phyloP scores from a whole-genome alignment of 2,797 vertebrate genomes.

The Clarias pachynema region DNA sequence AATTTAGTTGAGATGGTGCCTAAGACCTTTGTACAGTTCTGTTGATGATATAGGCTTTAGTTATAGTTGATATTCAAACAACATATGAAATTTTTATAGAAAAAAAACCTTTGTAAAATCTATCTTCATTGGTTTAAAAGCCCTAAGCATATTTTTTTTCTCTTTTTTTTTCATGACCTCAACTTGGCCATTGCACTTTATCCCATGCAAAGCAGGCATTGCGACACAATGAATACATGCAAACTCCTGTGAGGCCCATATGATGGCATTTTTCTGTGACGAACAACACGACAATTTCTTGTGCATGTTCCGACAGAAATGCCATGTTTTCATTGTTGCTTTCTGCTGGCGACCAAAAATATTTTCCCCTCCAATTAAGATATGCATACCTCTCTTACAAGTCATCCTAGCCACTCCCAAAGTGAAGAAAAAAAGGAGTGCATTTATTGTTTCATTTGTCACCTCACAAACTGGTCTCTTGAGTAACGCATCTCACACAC shows the following conservation, averaged over 20 bases:
- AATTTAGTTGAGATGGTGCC: no score
- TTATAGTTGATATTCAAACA: background rate
- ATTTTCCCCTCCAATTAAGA: background rate
- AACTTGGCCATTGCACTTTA: background rate
- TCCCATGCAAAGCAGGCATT: background rate
- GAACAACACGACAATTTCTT: background rate
- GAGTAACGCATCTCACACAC: constrained; percentile 1
- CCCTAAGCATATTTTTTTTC: background rate
- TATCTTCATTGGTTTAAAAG: background rate
- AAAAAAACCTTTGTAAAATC: background rate
- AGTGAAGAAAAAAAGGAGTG: constrained; percentile 22
- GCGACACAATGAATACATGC: background rate
- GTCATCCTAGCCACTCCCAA: constrained; percentile 27
- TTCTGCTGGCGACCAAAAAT: constrained; percentile 6
- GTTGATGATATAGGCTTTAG: background rate
- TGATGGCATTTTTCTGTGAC: background rate
- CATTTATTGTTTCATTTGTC: constrained; percentile 3
- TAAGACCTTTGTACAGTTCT: no score
- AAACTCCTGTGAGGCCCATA: background rate
- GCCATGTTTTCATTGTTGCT: background rate
- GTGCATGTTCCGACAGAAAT: constrained; percentile 28
- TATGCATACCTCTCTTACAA: constrained; percentile 14
- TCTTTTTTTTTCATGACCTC: no score
- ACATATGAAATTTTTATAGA: background rate
- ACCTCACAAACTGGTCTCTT: background rate